phyloP scores from a whole-genome alignment of 1,140 invertebrate genomes.

The Zaprionus nigranus region DNA sequence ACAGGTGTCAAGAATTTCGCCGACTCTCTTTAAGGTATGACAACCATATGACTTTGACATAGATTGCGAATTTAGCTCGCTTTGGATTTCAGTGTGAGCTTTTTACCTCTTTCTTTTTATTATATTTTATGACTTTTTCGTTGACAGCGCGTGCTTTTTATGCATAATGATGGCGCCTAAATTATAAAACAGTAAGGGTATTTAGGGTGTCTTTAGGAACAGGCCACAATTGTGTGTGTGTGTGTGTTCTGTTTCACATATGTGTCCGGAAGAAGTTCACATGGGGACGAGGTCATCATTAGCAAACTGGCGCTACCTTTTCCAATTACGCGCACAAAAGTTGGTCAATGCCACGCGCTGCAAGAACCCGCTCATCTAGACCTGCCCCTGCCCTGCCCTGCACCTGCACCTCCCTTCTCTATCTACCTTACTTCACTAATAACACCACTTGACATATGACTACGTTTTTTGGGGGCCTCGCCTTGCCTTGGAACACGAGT shows the following conservation, averaged over 20 bases:
- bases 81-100: constrained; percentile 35
- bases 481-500: constrained; percentile 61
- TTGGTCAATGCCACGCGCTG: constrained; percentile 70
- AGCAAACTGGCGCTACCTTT: not conserved
- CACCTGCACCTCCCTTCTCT: not conserved
- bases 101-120: constrained; percentile 35
- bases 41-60: constrained; percentile 69
- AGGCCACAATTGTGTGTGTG: constrained; percentile 9
- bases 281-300: constrained; percentile 1
- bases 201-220: constrained; percentile 22
- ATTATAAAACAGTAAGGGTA: constrained; percentile 7
- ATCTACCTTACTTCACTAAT: not conserved
- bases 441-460: constrained; percentile 51
- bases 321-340: constrained; percentile 59
- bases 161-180: constrained; percentile 37
- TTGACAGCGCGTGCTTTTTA: constrained; percentile 21
- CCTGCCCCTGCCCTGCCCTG: constrained; percentile 3
- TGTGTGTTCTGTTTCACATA: not conserved
- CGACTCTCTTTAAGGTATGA: constrained; percentile 35
- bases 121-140: constrained; percentile 30
- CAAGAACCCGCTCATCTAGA: constrained; percentile 18
- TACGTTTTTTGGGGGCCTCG: constrained; percentile 16
- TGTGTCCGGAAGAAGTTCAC: constrained; percentile 9
- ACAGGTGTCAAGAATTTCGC: constrained; percentile 63
- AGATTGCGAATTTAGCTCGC: constrained; percentile 51